Conservation (phyloP, 2,797 vertebrate genomes). For the Lacerta viridis region DNA sequence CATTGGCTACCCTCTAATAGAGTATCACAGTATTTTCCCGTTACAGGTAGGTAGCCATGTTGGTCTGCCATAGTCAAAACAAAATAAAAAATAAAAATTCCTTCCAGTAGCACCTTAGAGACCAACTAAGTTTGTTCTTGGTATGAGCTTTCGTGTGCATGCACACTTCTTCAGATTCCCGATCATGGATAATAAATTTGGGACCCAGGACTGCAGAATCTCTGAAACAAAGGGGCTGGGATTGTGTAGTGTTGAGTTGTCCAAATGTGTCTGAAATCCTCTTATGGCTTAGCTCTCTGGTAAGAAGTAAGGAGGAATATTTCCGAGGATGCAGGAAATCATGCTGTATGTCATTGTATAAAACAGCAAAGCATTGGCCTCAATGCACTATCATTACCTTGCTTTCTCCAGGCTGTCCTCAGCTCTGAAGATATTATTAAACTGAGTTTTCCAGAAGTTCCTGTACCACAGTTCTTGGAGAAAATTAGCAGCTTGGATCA, state of each 20-base stretch:
- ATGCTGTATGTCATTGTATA: neutral
- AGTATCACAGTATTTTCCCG: no score
- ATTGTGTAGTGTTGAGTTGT: neutral
- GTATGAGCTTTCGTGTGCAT: no score
- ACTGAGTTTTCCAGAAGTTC: constrained; percentile 75
- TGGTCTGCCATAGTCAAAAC: no score
- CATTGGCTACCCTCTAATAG: no score
- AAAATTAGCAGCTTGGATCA: constrained; percentile 66
- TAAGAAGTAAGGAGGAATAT: no score
- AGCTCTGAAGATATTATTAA: constrained; percentile 73
- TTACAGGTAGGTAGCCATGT: no score
- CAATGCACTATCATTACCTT: constrained; percentile 9
- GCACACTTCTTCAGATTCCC: no score
- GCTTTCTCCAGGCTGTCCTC: constrained; percentile 66
- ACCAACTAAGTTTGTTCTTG: no score
- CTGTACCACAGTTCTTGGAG: constrained; percentile 60
- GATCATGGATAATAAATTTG: neutral
- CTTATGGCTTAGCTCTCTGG: neutral
- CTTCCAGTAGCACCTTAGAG: no score
- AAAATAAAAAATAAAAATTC: no score
- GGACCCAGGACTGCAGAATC: no score
- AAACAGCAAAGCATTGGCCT: neutral
- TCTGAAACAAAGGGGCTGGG: no score
- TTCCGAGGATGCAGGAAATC: neutral
- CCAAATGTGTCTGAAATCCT: neutral